Evolutionary conservation across 2,797 vertebrate species (phyloP).

Genomic region (Myoxocephalus aenaeus): DNA sequence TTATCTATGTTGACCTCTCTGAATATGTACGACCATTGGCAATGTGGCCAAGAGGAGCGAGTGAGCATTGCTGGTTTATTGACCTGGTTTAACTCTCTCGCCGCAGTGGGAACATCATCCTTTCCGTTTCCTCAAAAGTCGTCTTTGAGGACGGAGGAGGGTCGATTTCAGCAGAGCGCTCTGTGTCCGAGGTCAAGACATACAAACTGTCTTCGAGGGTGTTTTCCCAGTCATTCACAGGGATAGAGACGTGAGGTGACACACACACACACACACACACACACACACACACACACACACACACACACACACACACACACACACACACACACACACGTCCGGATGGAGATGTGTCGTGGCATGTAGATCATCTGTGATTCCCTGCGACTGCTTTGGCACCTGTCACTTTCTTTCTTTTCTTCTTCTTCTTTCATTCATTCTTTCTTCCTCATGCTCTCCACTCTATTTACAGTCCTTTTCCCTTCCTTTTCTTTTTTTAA

Average conservation of each 20-base stretch:
- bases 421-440: constrained; percentile 34
- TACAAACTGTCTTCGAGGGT: constrained; percentile 35
- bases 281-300: constrained; percentile 7
- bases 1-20: background rate
- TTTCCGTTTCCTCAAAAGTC: constrained; percentile 13
- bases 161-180: constrained; percentile 29
- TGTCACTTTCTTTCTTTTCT: constrained; percentile 55
- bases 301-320: too few relatives aligned
- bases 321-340: background rate
- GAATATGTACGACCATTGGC: background rate
- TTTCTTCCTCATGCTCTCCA: background rate
- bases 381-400: constrained; percentile 54
- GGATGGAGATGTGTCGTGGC: constrained; percentile 52
- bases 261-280: constrained; percentile 19
- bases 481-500: background rate
- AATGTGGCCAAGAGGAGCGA: background rate
- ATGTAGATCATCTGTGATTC: constrained; percentile 54
- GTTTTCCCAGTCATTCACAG: constrained; percentile 39
- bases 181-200: constrained; percentile 11
- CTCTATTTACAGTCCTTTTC: constrained; percentile 29
- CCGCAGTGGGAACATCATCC: too few relatives aligned
- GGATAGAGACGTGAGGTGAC: constrained; percentile 43
- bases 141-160: background rate
- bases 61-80: background rate
- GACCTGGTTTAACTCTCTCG: too few relatives aligned